A percentile compares a stretch with the other conserved stretches of the same genome.
phyloP scores from a whole-genome alignment of 2,797 vertebrate genomes.

The Fringilla coelebs region DNA sequence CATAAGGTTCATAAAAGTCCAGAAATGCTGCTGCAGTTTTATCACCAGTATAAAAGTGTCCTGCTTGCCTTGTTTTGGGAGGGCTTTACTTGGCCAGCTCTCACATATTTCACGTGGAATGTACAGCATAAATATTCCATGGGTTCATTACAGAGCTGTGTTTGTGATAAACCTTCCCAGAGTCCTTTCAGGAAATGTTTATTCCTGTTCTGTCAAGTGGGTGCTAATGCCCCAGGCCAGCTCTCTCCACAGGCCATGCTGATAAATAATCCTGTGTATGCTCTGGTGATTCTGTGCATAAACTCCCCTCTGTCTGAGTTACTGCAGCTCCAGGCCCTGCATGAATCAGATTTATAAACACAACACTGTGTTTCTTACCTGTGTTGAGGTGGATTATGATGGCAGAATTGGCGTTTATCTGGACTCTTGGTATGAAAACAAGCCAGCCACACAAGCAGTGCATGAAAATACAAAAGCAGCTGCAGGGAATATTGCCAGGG shows the following conservation, averaged over 20 bases:
- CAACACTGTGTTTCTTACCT: background rate
- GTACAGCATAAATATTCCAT: conserved; percentile 23
- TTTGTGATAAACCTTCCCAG: background rate
- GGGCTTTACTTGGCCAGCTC: background rate
- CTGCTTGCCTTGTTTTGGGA: conserved; percentile 3
- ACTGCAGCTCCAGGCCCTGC: background rate
- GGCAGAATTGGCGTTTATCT: conserved; percentile 12
- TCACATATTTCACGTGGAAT: background rate
- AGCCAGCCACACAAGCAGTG: background rate
- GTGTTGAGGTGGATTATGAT: background rate
- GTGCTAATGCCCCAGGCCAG: conserved; percentile 7
- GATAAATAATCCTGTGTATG: conserved; percentile 15
- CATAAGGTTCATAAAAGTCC: conserved; percentile 9
- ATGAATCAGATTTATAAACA: conserved; percentile 7
- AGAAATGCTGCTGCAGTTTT: background rate
- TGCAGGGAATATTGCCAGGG: background rate
- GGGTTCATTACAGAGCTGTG: conserved; percentile 9
- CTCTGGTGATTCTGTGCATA: background rate
- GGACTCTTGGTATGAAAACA: background rate
- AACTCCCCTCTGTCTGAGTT: background rate
- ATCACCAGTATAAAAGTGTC: conserved; percentile 28
- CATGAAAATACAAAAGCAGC: background rate
- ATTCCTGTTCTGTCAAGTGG: conserved; percentile 8
- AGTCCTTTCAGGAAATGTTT: conserved; percentile 3
- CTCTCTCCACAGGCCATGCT: background rate